These are phyloP conservation scores for Carcharodon carcharias DNA, from an alignment of 2,797 vertebrate species.

Conservation along the genomic window DNA sequence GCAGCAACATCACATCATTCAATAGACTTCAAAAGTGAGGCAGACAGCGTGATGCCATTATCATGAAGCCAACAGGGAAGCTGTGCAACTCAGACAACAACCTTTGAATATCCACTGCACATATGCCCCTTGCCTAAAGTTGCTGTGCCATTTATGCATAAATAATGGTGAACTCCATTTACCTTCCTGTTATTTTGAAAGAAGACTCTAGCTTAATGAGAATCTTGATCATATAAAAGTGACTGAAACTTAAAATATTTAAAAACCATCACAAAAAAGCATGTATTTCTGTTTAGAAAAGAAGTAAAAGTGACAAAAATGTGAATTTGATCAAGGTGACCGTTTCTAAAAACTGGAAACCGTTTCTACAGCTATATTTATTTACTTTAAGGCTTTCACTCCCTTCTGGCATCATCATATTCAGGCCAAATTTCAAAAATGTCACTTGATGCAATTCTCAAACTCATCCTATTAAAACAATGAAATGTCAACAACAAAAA, in stretches of 20 bases:
- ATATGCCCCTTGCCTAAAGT: background rate
- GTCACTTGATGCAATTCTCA: background rate
- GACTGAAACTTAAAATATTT: background rate
- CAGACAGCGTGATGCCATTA: background rate
- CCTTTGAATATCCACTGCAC: background rate
- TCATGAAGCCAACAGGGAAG: background rate
- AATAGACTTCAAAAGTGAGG: too few species aligned
- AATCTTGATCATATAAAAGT: background rate
- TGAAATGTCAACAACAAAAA: constrained; percentile 26
- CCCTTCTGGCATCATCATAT: background rate
- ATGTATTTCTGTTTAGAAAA: background rate
- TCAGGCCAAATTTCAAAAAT: background rate
- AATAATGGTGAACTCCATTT: background rate
- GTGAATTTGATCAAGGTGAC: background rate
- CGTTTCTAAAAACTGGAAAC: background rate
- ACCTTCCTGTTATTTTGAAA: background rate
- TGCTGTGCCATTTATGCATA: background rate
- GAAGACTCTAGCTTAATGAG: background rate
- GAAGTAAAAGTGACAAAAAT: background rate
- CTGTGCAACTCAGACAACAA: background rate
- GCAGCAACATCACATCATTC: background rate
- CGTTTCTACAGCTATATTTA: background rate
- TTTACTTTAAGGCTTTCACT: background rate
- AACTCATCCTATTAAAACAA: background rate
- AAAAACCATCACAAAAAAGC: background rate